Evolutionary conservation across 2,113 vertebrate genomes (phyloP), one percentile per base, ranked within the genome.

Genomic region (Nibea albiflora): DNA sequence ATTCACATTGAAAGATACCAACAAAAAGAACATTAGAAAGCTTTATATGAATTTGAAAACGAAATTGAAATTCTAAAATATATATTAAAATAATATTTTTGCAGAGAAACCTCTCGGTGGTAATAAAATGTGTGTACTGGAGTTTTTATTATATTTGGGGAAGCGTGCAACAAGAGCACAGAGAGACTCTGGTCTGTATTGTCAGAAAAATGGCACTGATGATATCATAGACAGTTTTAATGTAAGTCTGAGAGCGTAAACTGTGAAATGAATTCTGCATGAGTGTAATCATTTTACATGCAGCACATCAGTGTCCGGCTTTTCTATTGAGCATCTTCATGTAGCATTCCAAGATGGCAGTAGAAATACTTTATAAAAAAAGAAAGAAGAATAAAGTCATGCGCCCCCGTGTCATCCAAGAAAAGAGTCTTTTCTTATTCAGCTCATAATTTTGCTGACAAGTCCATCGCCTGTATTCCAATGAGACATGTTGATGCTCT

Each of bases 261-360:
- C 20, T 28, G 26, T 58, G 62, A 69, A 57, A 60, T 39, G 5
- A 50, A 58, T 64, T 24, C 49, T 61, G 49, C 20, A 67, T 49
- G 26, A 66, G 8, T 69, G 17, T 11, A 42, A n/a, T 16, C 4
- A n/a, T 57, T 62, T 75, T 28, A 80, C 81, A 78, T 85, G 84
- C 89, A 72, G 54, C 31, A 65, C 49, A n/a, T 76, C 24, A 63
- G 4, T 52, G 64, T 50, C 16, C 26, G 50, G 4, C 58, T 66
- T 62, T 26, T 62, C 15, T 47, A 22, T 31, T n/a, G 58, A 53
- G 15, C 20, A 46, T 35, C 24, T 26, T 50, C 5, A 22, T 52
- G 64, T 44, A 31, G 56, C 62, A 50, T 77, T 14, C 42, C 52
- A 19, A 26, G 42, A 46, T 0, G 1, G n/a, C 20, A 61, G 57